Evolutionary conservation across 2,888 invertebrate genomes (phyloP).

Genomic region (Flexamia atlantica): DNA sequence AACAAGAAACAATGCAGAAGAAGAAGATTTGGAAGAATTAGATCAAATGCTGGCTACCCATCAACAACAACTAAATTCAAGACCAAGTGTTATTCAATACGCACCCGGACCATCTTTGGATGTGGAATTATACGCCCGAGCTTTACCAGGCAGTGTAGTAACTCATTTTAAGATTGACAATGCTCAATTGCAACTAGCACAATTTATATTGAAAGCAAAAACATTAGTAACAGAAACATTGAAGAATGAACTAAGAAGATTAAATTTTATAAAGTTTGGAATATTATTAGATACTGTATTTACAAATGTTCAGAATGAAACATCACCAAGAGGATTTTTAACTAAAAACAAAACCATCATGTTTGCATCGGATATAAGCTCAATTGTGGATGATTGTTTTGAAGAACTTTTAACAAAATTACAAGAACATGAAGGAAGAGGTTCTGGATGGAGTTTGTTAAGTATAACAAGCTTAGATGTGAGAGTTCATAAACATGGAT

Average conservation of each 20-base stretch:
- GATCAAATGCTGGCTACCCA: too few relatives aligned
- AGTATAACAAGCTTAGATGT: background rate
- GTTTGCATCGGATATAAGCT: background rate
- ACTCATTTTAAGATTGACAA: constrained; percentile 6
- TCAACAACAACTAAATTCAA: too few relatives aligned
- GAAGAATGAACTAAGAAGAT: background rate
- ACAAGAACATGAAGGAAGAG: constrained; percentile 8
- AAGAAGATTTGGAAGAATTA: too few relatives aligned
- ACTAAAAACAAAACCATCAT: constrained; percentile 37
- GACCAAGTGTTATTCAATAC: too few relatives aligned
- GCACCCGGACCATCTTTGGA: too few relatives aligned
- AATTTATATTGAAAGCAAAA: background rate
- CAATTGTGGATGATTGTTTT: constrained; percentile 1
- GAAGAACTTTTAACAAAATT: constrained; percentile 8
- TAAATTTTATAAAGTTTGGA: constrained; percentile 37
- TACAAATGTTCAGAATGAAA: constrained; percentile 17
- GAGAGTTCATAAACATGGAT: constrained; percentile 21
- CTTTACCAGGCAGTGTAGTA: background rate
- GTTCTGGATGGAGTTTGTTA: constrained; percentile 31
- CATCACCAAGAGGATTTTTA: constrained; percentile 26
- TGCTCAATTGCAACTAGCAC: background rate
- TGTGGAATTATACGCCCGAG: background rate
- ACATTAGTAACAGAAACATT: background rate
- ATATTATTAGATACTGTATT: constrained; percentile 17
- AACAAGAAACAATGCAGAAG: too few relatives aligned